phyloP scores from a whole-genome alignment of 2,888 invertebrate species.

The Chirona hameri region DNA sequence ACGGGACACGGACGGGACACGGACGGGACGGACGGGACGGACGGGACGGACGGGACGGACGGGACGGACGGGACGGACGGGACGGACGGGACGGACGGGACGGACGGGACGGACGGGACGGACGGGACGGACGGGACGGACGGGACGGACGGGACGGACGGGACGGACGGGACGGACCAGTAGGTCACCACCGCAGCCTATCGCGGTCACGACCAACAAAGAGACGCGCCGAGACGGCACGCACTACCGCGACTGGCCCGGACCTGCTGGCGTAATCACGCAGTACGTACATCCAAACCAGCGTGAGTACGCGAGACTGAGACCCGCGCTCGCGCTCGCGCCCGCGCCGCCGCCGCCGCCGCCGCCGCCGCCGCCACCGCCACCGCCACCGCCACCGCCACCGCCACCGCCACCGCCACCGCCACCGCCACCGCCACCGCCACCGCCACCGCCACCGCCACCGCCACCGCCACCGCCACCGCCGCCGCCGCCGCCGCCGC shows the following conservation, averaged over 20 bases:
- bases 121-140: too few relatives aligned
- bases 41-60: too few relatives aligned
- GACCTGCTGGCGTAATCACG: neutral
- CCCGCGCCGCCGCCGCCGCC: neutral
- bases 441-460: neutral
- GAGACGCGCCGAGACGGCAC: neutral
- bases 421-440: neutral
- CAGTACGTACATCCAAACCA: neutral
- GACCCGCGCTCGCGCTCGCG: too few relatives aligned
- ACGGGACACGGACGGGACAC: too few relatives aligned
- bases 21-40: too few relatives aligned
- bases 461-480: neutral
- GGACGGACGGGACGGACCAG: too few relatives aligned
- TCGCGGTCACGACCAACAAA: neutral
- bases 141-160: too few relatives aligned
- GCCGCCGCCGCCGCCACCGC: neutral
- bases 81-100: too few relatives aligned
- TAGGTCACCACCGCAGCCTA: neutral
- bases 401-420: neutral
- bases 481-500: neutral
- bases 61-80: too few relatives aligned
- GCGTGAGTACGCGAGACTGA: too few relatives aligned
- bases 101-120: too few relatives aligned
- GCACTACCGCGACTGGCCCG: neutral
- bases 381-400: neutral